A percentile compares a stretch with the other conserved stretches of the same genome.
phyloP scores from a whole-genome alignment of 2,113 vertebrate species.

The Kryptolebias marmoratus region DNA sequence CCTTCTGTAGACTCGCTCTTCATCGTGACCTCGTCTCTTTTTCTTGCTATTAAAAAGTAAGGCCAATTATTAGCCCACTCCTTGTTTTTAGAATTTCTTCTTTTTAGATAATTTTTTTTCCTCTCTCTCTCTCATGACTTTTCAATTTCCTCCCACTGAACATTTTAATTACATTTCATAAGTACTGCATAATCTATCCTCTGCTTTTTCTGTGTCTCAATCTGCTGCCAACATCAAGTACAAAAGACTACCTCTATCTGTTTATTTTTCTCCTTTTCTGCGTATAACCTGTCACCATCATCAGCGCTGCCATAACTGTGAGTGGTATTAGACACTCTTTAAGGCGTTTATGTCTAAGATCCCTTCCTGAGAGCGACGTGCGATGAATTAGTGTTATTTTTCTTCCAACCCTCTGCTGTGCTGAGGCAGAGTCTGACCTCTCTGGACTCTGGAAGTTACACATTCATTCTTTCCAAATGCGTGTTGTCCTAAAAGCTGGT shows the following conservation, averaged over 20 bases:
- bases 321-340: neutral
- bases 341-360: neutral
- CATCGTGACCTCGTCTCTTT: slow-evolving; percentile 21
- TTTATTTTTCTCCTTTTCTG: slow-evolving; percentile 5
- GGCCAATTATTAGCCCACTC: neutral
- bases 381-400: neutral
- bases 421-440: slow-evolving; percentile 30
- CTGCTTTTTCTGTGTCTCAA: slow-evolving; percentile 21
- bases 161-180: slow-evolving; percentile 21
- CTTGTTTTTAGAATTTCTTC: too few relatives aligned
- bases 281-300: slow-evolving; percentile 17
- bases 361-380: neutral
- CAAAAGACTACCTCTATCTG: slow-evolving; percentile 14
- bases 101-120: neutral
- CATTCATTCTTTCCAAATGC: slow-evolving; percentile 29
- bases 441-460: slow-evolving; percentile 60
- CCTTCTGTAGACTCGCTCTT: neutral
- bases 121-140: too few relatives aligned
- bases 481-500: slow-evolving; percentile 49
- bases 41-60: slow-evolving; percentile 9
- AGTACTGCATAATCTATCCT: slow-evolving; percentile 37
- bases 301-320: neutral
- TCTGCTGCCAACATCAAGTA: slow-evolving; percentile 27
- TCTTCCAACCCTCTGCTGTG: slow-evolving; percentile 4
- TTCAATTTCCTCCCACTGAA: slow-evolving; percentile 3